Evolutionary conservation across 2,888 invertebrate species (phyloP).

Genomic region (Rotaria socialis): DNA sequence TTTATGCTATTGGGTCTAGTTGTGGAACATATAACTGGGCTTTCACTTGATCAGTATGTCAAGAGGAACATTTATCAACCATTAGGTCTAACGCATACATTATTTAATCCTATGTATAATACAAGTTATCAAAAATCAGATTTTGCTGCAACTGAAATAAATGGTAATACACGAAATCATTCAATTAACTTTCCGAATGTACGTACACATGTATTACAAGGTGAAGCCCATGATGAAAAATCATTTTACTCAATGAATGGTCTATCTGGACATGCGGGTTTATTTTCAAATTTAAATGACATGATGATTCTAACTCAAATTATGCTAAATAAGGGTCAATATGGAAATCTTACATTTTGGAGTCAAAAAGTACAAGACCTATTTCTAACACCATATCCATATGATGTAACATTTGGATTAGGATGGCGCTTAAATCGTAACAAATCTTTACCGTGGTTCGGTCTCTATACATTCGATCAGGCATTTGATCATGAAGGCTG

Average conservation of each 20-base stretch:
- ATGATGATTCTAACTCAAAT: neutral
- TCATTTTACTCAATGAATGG: constrained; percentile 9
- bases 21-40: neutral
- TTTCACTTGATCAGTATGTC: neutral
- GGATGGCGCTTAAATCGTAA: constrained; percentile 9
- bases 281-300: neutral
- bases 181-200: neutral
- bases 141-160: constrained; percentile 19
- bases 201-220: neutral
- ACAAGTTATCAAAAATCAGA: neutral
- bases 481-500: constrained; percentile 16
- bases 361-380: neutral
- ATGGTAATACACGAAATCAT: neutral
- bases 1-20: constrained; percentile 15
- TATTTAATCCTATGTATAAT: neutral
- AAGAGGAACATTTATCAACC: neutral
- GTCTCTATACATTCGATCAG: neutral
- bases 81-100: neutral
- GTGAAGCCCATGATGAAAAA: neutral
- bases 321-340: neutral
- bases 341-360: neutral
- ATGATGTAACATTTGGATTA: neutral
- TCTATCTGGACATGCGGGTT: neutral
- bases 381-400: neutral
- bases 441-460: neutral